Evolutionary conservation across 2,113 vertebrate species (phyloP), one percentile per base, ranked within the genome.

Genomic region (Mugil cephalus): DNA sequence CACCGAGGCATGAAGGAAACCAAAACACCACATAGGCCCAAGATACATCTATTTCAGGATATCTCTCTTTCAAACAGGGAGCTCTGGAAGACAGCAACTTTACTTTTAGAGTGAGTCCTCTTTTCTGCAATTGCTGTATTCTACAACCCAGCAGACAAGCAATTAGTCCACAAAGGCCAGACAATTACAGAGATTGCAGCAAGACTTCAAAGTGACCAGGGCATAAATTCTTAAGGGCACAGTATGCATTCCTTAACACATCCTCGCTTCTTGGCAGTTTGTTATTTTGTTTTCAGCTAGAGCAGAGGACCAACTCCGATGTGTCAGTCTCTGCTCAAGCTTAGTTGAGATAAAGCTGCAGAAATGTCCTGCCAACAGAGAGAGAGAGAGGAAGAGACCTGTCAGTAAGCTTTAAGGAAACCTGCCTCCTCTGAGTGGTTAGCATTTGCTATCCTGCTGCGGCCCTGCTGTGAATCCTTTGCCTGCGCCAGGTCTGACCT

Each of bases 111-210:
- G 51, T 18, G 62, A 79, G 50, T 73, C 65, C 34, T 77, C 55
- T 59, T 82, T 69, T 75, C 71, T 21, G 69, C 64, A 42, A 45
- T 68, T 58, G 82, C 70, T 47, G 77, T 8, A 69, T 75, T 69
- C 65, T 53, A 51, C n/a, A 7, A 43, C 69, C 74, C 65, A 56
- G 67, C 80, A 81, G 90, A 88, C 74, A 86, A 87, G 85, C 90
- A 90, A 91, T 91, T 92, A 90, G 90, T 89, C 69, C 63, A 84
- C 82, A 89, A 89, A 90, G 87, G 84, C 82, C 82, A 87, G 77
- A 89, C 91, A 89, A 88, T 89, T 87, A 87, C 68, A 12, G 64
- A 74, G 86, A 84, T 69, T 66, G 68, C 74, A 64, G 80, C 69
- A 83, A 63, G 74, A 83, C 83, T 90, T 88, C 84, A 90, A 80